Percentiles rank a stretch among this genome's conserved stretches.
Conservation (phyloP, 1,140 invertebrate genomes). For the Diorhabda sublineata region DNA sequence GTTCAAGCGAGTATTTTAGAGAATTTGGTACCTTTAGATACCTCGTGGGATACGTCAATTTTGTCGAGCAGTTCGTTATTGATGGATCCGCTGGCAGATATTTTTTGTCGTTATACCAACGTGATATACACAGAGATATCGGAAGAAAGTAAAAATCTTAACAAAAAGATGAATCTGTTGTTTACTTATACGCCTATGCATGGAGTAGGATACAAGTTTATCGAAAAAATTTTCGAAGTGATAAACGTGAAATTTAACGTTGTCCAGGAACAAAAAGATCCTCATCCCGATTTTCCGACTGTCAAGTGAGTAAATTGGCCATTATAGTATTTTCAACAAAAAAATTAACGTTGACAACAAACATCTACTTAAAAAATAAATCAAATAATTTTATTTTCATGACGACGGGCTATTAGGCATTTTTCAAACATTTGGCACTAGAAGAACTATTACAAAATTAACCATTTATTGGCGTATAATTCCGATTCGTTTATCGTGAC, state of each 20-base stretch:
- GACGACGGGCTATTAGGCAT: no score
- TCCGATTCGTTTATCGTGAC: no score
- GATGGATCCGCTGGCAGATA: slow-evolving; percentile 56
- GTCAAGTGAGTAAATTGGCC: slow-evolving; percentile 56
- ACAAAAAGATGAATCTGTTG: slow-evolving; percentile 58
- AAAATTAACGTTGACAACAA: no score
- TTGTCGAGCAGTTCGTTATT: slow-evolving; percentile 49
- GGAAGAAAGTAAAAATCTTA: slow-evolving; percentile 54
- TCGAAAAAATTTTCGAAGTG: slow-evolving; percentile 68
- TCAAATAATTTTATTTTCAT: no score
- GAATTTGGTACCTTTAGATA: slow-evolving; percentile 66
- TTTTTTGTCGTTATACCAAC: slow-evolving; percentile 65
- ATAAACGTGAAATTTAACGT: slow-evolving; percentile 75
- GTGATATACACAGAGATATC: slow-evolving; percentile 51
- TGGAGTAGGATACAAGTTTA: slow-evolving; percentile 86
- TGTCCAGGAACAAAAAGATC: slow-evolving; percentile 79
- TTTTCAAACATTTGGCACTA: no score
- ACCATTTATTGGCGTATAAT: no score
- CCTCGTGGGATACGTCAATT: slow-evolving; percentile 62
- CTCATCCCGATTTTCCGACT: slow-evolving; percentile 96
- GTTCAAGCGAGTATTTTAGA: slow-evolving; percentile 79
- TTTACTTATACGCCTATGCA: slow-evolving; percentile 97
- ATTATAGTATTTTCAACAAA: no score
- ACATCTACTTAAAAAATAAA: no score
- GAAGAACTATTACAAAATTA: no score